Base-by-base conservation (phyloP, 2,888 invertebrate species). In the Muschampia plurimacula region DNA sequence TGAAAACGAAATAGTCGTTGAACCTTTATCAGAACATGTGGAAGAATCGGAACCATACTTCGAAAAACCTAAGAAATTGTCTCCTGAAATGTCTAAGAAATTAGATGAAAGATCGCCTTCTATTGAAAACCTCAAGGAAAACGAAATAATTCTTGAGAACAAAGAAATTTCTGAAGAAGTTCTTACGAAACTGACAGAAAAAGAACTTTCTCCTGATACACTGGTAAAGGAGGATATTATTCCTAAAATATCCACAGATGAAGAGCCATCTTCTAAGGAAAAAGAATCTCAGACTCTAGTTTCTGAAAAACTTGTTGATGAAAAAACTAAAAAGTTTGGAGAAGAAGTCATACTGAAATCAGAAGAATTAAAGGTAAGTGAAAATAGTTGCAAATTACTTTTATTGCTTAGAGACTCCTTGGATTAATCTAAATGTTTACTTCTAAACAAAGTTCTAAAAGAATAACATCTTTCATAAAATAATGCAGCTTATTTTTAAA, bases 51-150 rank as follows among this genome's bases (percentile, higher is more conserved):
- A 36, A 8, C 62, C 62, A 39, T 59, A 59, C 7, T 59, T 59
- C 13, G 62, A 62, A 8, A 68, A 72, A 10, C 52, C 71, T 1
- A 66, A 72, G 32, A 28, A 4, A 66, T 69, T 67, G 2, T 75
- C 72, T 28, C 64, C 57, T 13, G 65, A n/a, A 32, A 32, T 36
- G 59, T 60, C 32, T n/a, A 15, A 32, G 9, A 32, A 74, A 28
- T 12, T 6, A 0, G 67, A 72, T 62, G 72, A 72, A 67, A 76
- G 75, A 32, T 66, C 63, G 10, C 63, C 63, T 0, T 75, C 71
- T 46, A 55, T 49, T 9, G 65, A 52, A 10, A 22, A 75, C 15
- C 32, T 9, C 0, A 66, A 69, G 1, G 68, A 77, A 0, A 73
- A 75, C 2, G 5, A 5, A 65, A 13, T 39, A 10, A 8, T 1